These are phyloP conservation scores for Pilophorus perplexus DNA, from an alignment of 2,888 invertebrate species.

Conservation along the genomic window DNA sequence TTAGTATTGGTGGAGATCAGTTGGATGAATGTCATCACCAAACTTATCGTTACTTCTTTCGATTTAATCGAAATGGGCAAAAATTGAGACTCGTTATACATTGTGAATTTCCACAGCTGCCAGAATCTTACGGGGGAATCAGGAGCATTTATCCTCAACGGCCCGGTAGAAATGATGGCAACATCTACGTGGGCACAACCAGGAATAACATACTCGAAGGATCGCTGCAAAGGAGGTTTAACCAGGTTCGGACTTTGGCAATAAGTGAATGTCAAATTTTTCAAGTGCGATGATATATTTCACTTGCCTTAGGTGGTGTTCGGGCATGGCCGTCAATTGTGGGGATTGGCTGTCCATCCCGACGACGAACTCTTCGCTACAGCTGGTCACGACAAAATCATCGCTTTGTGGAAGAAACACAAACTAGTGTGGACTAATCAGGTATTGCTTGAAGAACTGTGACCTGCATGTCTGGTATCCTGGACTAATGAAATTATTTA, in stretches of 20 bases:
- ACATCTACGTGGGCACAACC: constrained; percentile 87
- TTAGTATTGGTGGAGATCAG: no score
- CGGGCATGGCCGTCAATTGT: constrained; percentile 82
- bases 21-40: no score
- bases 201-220: constrained; percentile 87
- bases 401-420: constrained; percentile 86
- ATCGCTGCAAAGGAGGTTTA: constrained; percentile 82
- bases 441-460: constrained; percentile 55
- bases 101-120: no score
- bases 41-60: no score
- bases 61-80: no score
- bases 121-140: constrained; percentile 84
- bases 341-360: constrained; percentile 85
- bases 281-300: not conserved
- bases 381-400: constrained; percentile 86
- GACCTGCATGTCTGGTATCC: no score
- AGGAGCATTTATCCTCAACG: constrained; percentile 85
- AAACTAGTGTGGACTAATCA: constrained; percentile 83
- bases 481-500: not conserved
- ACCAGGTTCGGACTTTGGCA: constrained; percentile 58
- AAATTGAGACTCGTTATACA: no score
- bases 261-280: not conserved
- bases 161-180: constrained; percentile 83
- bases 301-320: constrained; percentile 74
- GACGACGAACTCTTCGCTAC: constrained; percentile 89